A percentile compares a stretch with the other conserved stretches of the same genome.
Evolutionary conservation across 2,888 invertebrate genomes (phyloP).

Genomic region (Drosophila neoperkinsi): DNA sequence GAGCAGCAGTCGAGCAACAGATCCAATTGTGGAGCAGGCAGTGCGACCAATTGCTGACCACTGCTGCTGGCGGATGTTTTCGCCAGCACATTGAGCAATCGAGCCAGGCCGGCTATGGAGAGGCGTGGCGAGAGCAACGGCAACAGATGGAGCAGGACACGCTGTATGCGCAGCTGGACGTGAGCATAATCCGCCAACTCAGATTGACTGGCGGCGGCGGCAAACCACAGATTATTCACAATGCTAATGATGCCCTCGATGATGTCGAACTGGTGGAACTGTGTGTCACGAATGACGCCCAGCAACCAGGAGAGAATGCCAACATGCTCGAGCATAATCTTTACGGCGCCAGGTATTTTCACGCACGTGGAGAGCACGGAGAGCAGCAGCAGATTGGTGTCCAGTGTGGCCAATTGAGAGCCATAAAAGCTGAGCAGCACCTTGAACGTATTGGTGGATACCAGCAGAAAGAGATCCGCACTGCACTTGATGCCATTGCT

Average conservation of each 20-base stretch:
- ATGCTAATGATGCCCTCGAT: conserved; percentile 84
- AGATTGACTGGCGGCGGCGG: conserved; percentile 73
- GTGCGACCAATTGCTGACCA: conserved; percentile 53
- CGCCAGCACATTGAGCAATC: conserved; percentile 81
- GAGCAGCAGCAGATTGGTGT: conserved; percentile 89
- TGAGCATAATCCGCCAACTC: conserved; percentile 77
- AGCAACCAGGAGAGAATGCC: conserved; percentile 90
- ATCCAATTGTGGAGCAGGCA: conserved; percentile 69
- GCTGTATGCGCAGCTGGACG: conserved; percentile 74
- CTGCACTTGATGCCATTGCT: conserved; percentile 91
- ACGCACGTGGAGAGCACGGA: conserved; percentile 88
- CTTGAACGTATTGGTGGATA: conserved; percentile 91
- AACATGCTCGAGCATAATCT: conserved; percentile 88
- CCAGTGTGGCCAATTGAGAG: conserved; percentile 88
- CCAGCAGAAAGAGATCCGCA: conserved; percentile 90
- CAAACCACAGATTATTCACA: conserved; percentile 84
- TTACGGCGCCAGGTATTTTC: conserved; percentile 88
- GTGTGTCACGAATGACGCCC: conserved; percentile 82
- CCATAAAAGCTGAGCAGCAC: conserved; percentile 90
- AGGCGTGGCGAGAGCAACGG: conserved; percentile 83
- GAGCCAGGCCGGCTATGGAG: conserved; percentile 70
- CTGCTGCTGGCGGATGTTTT: conserved; percentile 66
- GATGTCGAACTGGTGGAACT: conserved; percentile 84
- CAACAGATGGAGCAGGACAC: conserved; percentile 74
- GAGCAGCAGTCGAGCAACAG: conserved; percentile 78